These are phyloP conservation scores for Sitophilus oryzae DNA, from an alignment of 1,140 invertebrate species.

Conservation along the genomic window DNA sequence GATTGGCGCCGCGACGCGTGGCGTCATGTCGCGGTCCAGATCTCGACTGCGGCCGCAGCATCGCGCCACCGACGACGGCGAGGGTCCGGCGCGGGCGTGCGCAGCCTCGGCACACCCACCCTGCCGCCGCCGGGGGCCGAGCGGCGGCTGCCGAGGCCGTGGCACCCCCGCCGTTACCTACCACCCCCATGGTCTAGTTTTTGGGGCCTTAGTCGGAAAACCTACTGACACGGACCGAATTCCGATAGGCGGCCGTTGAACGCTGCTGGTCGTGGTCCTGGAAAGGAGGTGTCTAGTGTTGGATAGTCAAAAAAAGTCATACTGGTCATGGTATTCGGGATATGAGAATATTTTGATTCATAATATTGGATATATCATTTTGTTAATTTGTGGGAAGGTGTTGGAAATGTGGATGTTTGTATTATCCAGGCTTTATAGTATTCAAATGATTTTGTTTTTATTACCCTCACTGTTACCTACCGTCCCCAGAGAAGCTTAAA, in stretches of 20 bases:
- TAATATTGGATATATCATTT: too few species aligned
- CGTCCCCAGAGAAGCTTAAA: too few species aligned
- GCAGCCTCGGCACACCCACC: constrained; percentile 33
- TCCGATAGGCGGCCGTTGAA: not conserved
- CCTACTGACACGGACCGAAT: constrained; percentile 23
- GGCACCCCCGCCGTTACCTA: constrained; percentile 15
- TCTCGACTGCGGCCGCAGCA: constrained; percentile 24
- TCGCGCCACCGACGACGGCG: constrained; percentile 15
- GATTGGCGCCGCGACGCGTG: constrained; percentile 18
- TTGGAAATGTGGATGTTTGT: too few species aligned
- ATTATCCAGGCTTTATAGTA: too few species aligned
- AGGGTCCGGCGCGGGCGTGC: constrained; percentile 29
- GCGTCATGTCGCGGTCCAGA: constrained; percentile 24
- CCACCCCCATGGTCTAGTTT: constrained; percentile 24
- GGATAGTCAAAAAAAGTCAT: too few species aligned
- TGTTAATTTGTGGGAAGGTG: too few species aligned
- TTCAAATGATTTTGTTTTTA: too few species aligned
- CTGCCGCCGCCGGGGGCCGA: constrained; percentile 35
- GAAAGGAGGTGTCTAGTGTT: too few species aligned
- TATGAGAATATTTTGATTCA: too few species aligned
- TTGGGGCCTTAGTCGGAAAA: constrained; percentile 39
- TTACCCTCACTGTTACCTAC: too few species aligned
- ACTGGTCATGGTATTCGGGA: too few species aligned
- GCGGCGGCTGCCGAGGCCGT: constrained; percentile 33
- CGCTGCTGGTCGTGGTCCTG: too few species aligned